Evolutionary conservation across 2,888 invertebrate genomes (phyloP), one percentile per base, ranked within the genome.

Genomic region (Hipparchia sbordonii): DNA sequence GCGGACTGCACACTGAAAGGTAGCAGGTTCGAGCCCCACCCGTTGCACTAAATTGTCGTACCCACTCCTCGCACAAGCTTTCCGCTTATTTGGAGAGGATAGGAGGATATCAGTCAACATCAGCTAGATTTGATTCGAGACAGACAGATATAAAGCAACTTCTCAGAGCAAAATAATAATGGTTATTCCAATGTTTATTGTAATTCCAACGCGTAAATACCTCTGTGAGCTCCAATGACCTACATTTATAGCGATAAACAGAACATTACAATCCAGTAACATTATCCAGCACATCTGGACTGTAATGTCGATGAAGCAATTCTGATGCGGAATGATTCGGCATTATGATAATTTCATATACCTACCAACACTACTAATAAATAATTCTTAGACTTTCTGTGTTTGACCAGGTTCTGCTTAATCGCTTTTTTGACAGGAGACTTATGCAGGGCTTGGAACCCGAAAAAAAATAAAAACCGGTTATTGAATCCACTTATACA

Each of bases 151-250:
- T 57, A 57, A 56, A 57, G 23, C 3, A 7, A 61, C 13, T 61
- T 61, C 8, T 7, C 33, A 3, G 9, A 61, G 8, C 39, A n/a
- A 46, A 12, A 10, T 60, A 6, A 48, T 46, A 52, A 70, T 67
- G 39, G 59, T 60, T 48, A 6, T 2, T 4, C 48, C 48, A 48
- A 48, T 48, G 48, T 48, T 62, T 70, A 72, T 67, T 52, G 62
- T 63, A 67, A 71, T 72, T 60, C 13, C 59, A 63, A 67, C 52
- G 51, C 72, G 39, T 70, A 63, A 59, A 65, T 65, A 71, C 68
- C 65, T 77, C 79, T 73, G 76, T 81, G 75, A 72, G 78, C 75
- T 67, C 74, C 73, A 77, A 71, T 79, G 77, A 73, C 78, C 77
- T 70, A 77, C 12, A 77, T n/a, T n/a, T 77, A 56, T 39, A 51